phyloP scores from a whole-genome alignment of 2,113 vertebrate species.

The Brachyistius frenatus region DNA sequence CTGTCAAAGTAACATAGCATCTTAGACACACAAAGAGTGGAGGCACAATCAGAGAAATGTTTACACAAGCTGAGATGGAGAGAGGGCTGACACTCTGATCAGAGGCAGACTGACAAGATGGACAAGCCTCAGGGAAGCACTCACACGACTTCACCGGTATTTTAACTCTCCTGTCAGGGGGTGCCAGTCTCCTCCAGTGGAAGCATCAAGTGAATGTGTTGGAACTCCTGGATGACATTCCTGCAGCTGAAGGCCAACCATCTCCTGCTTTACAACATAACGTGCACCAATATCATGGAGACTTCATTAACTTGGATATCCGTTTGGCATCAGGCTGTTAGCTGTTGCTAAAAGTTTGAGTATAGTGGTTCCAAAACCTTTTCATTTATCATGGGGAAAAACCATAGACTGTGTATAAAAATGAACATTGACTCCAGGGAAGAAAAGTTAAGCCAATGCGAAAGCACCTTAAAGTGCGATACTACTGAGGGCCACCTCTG shows the following conservation, averaged over 20 bases:
- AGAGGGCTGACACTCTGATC: conserved; percentile 41
- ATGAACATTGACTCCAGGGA: too few relatives aligned
- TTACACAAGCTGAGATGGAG: conserved; percentile 44
- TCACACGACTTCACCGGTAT: conserved; percentile 24
- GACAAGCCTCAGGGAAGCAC: conserved; percentile 40
- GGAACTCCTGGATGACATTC: neutral
- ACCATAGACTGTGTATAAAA: neutral
- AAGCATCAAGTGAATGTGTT: conserved; percentile 2
- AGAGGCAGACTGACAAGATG: conserved; percentile 41
- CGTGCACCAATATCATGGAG: neutral
- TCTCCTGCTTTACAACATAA: neutral
- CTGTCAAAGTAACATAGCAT: conserved; percentile 39
- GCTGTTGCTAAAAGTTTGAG: neutral
- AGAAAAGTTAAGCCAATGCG: too few relatives aligned
- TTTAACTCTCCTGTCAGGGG: conserved; percentile 29
- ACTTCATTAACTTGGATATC: too few relatives aligned
- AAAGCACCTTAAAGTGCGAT: too few relatives aligned
- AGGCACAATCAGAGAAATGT: conserved; percentile 42
- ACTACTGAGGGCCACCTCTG: too few relatives aligned
- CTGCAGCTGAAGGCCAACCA: neutral
- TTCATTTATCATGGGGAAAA: neutral
- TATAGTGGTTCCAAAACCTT: neutral
- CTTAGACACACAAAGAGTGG: conserved; percentile 29
- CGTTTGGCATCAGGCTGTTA: too few relatives aligned
- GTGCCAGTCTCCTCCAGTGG: neutral